Base-by-base conservation (phyloP, 2,113 vertebrate genomes). In the Brachyhypopomus gauderio region DNA sequence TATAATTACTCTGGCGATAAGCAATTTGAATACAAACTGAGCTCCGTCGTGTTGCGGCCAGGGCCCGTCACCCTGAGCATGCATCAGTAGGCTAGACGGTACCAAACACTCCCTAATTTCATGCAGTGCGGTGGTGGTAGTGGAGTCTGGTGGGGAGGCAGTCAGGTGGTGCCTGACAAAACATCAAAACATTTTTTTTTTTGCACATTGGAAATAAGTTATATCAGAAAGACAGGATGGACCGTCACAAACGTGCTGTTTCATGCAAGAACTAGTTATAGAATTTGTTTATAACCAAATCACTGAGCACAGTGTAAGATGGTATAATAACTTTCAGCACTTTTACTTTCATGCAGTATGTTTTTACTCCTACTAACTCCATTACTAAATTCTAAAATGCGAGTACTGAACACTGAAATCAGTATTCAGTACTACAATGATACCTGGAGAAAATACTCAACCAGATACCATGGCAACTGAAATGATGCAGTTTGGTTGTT, bases 1-100 rank as follows among this genome's bases (percentile, higher is more conserved):
- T 92, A 88, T 91, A 93, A 92, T 91, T 93, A 91, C 91, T 85
- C 81, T 78, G 88, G 77, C 91, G 92, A 92, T 90, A 87, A 92
- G 89, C 86, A 91, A 92, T 93, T 90, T 91, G 89, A 87, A 90
- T 89, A 86, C 89, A 89, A 92, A 89, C 88, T 86, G 88, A 81
- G 86, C 85, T 90, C 87, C 85, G 88, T 88, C 87, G 87, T 88
- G 89, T 89, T 88, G 87, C 75, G 86, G 89, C 87, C 83, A 75
- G 64, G 27, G 64, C 72, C 55, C n/a, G 55, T 62, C 34, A 22
- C 27, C n/a, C 30, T 34, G 16, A 60, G 20, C 75, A 63, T 52
- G 74, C 75, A 82, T 60, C 23, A 36, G 19, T 25, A 7, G 55
- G 3, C 56, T 60, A 23, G 71, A 38, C 75, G 14, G 77, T 67